Conservation (phyloP, 2,888 invertebrate species). For the Tridacna crocea region DNA sequence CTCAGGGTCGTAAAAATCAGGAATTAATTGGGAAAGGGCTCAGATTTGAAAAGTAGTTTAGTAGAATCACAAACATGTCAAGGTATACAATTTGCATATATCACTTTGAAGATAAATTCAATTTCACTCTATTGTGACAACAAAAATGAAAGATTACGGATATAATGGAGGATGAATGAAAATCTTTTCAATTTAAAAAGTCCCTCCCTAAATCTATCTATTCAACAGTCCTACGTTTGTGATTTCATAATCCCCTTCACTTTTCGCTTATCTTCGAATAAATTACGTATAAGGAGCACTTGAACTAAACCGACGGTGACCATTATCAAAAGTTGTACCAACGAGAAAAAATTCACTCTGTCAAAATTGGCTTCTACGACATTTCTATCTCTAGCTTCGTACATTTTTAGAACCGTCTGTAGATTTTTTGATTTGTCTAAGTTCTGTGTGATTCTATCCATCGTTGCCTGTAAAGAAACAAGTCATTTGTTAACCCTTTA, state of each 20-base stretch:
- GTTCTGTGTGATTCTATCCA: slow-evolving; percentile 87
- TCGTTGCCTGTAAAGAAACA: slow-evolving; percentile 86
- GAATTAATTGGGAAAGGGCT: background rate
- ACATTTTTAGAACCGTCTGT: slow-evolving; percentile 87
- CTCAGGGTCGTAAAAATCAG: no score
- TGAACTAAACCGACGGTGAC: slow-evolving; percentile 89
- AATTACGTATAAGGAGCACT: slow-evolving; percentile 90
- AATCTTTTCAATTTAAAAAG: no score
- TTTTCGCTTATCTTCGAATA: slow-evolving; percentile 88
- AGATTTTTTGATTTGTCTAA: slow-evolving; percentile 81
- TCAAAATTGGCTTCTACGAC: slow-evolving; percentile 92
- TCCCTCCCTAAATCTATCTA: background rate
- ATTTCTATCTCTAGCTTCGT: slow-evolving; percentile 93
- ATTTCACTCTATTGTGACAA: no score
- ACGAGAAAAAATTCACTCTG: slow-evolving; percentile 90
- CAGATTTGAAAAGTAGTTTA: background rate
- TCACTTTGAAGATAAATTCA: background rate
- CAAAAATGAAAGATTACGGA: no score
- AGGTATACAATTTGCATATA: background rate
- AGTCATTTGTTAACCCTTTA: background rate
- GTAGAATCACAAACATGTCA: background rate
- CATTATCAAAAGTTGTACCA: slow-evolving; percentile 90
- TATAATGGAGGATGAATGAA: no score
- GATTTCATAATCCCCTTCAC: slow-evolving; percentile 59
- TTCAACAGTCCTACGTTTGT: slow-evolving; percentile 49